Conservation (phyloP, 2,113 vertebrate genomes). For the Phrynosoma platyrhinos region DNA sequence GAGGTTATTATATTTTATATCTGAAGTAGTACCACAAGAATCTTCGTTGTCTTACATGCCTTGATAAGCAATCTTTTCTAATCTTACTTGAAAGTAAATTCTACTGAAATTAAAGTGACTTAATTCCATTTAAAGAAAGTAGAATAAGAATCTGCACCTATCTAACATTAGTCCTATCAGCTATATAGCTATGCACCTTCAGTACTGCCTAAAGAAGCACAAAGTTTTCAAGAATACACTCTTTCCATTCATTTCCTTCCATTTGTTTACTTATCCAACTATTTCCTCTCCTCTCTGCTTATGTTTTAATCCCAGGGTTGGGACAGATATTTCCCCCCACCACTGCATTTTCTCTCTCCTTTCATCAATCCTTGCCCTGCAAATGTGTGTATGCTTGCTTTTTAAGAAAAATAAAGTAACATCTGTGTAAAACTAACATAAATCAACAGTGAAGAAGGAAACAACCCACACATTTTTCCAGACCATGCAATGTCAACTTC, state of each 20-base stretch:
- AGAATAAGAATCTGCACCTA: background rate
- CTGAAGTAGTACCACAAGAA: too few species aligned
- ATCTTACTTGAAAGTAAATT: constrained; percentile 1
- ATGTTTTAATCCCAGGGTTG: background rate
- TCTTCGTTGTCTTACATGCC: too few species aligned
- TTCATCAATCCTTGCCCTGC: background rate
- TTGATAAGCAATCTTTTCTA: background rate
- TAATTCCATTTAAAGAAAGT: background rate
- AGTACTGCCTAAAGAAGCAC: background rate
- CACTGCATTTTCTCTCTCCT: background rate
- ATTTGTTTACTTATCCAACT: background rate
- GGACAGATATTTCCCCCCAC: background rate
- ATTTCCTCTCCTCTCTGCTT: background rate
- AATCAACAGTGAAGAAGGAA: constrained; percentile 25
- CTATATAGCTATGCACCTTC: background rate
- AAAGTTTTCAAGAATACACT: background rate
- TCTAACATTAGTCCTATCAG: background rate
- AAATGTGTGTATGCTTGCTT: background rate
- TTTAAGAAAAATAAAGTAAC: background rate
- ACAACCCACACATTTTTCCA: constrained; percentile 31
- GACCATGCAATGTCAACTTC: constrained; percentile 14
- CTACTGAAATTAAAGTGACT: background rate
- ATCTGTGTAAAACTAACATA: constrained; percentile 1
- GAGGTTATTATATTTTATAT: too few species aligned
- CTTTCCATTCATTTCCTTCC: background rate